Evolutionary conservation across 2,888 invertebrate species (phyloP).

Genomic region (Noctua janthina): DNA sequence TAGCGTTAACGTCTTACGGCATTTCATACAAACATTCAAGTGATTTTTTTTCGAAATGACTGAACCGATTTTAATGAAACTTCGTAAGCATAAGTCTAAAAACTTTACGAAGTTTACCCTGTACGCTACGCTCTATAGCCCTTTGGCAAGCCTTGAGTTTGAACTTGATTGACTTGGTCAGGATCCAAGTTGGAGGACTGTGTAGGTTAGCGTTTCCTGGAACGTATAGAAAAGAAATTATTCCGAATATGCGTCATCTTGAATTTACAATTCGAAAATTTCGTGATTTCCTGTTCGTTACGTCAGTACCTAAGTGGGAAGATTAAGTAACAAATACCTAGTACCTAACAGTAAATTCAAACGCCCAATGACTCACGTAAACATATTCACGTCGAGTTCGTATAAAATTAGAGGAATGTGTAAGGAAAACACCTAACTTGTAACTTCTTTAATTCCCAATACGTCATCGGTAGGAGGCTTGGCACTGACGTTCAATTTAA

Average conservation of each 20-base stretch:
- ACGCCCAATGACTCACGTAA: background rate
- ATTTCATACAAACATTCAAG: no score
- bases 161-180: background rate
- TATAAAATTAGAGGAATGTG: background rate
- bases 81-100: no score
- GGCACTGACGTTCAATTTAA: background rate
- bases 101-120: no score
- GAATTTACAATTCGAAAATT: background rate
- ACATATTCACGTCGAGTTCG: background rate
- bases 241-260: background rate
- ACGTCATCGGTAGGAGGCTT: slow-evolving; percentile 33
- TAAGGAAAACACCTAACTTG: slow-evolving; percentile 30
- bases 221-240: background rate
- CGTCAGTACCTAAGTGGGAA: background rate
- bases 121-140: background rate
- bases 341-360: background rate
- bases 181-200: background rate
- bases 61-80: no score
- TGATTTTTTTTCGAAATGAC: no score
- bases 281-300: background rate
- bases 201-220: background rate
- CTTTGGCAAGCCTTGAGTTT: background rate
- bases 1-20: no score
- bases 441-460: background rate
- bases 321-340: background rate